Conservation (phyloP, 64 coral and sea anemone species). For the Stylophora pistillata region DNA sequence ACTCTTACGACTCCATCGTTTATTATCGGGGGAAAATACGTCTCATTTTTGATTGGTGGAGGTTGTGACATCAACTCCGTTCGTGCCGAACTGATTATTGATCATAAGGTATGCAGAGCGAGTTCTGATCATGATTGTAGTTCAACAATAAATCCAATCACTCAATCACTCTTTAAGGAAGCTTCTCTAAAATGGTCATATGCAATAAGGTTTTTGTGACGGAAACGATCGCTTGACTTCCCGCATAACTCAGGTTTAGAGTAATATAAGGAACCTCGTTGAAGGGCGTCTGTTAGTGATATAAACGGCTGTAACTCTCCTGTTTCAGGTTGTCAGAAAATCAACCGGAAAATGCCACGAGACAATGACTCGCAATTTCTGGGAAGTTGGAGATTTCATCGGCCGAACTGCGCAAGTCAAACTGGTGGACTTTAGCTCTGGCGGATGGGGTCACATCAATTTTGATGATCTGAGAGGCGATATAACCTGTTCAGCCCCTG, state of each 20-base stretch:
- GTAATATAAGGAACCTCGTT: no score
- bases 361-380: background rate
- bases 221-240: no score
- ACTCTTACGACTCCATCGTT: background rate
- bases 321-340: background rate
- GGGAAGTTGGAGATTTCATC: background rate
- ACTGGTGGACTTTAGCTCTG: background rate
- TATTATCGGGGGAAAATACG: background rate
- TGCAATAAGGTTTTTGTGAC: no score
- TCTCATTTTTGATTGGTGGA: background rate
- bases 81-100: background rate
- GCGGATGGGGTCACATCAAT: slow-evolving; percentile 12
- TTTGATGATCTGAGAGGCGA: background rate
- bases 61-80: background rate
- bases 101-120: background rate
- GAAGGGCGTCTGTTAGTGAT: no score
- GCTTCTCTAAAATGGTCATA: no score
- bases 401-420: background rate
- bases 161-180: no score
- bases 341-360: background rate
- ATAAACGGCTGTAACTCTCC: no score
- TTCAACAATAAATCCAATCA: no score
- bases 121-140: no score
- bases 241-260: no score
- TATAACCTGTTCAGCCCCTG: background rate